A percentile compares a stretch with the other conserved stretches of the same genome.
Conservation (phyloP, 2,888 invertebrate species). For the Melinaea marsaeus region DNA sequence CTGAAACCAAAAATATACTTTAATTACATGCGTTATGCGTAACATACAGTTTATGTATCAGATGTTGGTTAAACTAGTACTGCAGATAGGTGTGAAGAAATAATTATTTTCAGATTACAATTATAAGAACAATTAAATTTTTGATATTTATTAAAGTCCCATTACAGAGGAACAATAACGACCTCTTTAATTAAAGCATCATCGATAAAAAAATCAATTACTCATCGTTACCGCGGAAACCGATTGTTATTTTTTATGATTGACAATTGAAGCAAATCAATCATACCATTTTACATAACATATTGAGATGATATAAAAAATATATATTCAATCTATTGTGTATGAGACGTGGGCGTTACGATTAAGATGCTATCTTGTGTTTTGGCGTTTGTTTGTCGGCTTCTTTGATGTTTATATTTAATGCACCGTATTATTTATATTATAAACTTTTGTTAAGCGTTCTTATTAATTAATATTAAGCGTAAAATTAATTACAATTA, state of each 20-base stretch:
- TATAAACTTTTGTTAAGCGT: too few species aligned
- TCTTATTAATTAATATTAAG: too few species aligned
- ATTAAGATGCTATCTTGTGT: slow-evolving; percentile 66
- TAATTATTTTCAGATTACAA: too few species aligned
- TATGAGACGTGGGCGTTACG: slow-evolving; percentile 51
- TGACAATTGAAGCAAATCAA: slow-evolving; percentile 56
- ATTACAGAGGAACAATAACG: neutral
- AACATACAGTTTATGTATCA: too few species aligned
- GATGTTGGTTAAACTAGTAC: too few species aligned
- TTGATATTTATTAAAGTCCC: too few species aligned
- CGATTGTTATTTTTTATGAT: slow-evolving; percentile 22
- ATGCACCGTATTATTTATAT: neutral
- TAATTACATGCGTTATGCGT: too few species aligned
- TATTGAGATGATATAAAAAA: slow-evolving; percentile 42
- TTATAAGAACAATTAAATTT: too few species aligned
- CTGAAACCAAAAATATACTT: too few species aligned
- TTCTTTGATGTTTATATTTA: slow-evolving; percentile 47
- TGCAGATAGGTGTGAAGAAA: too few species aligned
- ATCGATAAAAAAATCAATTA: slow-evolving; percentile 22
- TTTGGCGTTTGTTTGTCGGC: slow-evolving; percentile 46
- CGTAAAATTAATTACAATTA: too few species aligned
- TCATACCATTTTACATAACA: slow-evolving; percentile 62
- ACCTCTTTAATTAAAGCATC: slow-evolving; percentile 8
- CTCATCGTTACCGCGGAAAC: slow-evolving; percentile 23
- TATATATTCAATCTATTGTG: slow-evolving; percentile 47